Conservation (phyloP, 2,888 invertebrate species). For the Lasioglossum vierecki region DNA sequence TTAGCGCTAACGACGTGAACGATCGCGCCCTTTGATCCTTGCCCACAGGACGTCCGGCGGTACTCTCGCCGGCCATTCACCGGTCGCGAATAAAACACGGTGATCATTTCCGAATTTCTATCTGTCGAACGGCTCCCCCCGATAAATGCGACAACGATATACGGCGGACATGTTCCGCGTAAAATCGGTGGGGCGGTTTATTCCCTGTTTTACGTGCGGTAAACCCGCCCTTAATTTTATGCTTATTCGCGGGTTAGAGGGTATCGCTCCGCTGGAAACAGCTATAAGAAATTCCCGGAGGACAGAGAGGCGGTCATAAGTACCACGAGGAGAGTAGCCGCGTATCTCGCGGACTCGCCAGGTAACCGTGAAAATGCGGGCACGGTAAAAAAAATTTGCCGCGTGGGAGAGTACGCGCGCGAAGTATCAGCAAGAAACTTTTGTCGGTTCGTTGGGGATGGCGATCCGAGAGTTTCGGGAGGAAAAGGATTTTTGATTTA, state of each 20-base stretch:
- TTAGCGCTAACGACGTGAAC: conserved; percentile 70
- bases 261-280: background rate
- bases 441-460: background rate
- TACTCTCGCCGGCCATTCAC: background rate
- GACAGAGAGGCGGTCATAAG: background rate
- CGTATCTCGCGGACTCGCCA: background rate
- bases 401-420: conserved; percentile 6
- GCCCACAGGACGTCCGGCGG: conserved; percentile 1
- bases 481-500: background rate
- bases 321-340: background rate
- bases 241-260: background rate
- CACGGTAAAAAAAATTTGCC: background rate
- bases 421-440: background rate
- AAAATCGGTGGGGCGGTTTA: background rate
- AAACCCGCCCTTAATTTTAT: background rate
- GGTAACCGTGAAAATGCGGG: background rate
- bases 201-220: background rate
- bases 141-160: background rate
- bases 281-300: background rate
- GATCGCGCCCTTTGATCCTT: conserved; percentile 60
- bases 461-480: background rate
- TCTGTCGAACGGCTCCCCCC: background rate
- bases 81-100: background rate
- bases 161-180: background rate
- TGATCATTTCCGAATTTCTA: background rate